Conservation (phyloP, 2,888 invertebrate genomes). For the Eilema caniola region DNA sequence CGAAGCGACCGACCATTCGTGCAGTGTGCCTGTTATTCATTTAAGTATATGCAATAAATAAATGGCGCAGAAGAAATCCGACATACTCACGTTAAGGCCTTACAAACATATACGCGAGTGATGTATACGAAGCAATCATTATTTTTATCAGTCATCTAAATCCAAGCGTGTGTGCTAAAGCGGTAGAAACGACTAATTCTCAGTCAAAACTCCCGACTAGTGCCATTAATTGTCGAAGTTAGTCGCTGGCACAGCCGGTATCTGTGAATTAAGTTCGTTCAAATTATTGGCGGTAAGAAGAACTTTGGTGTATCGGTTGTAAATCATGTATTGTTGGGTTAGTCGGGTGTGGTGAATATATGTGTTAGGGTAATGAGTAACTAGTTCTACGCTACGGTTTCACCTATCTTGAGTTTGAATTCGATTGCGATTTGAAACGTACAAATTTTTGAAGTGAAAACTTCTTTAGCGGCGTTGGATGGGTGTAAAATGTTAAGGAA, state of each 20-base stretch:
- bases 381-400: neutral
- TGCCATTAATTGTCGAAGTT: constrained; percentile 77
- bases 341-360: constrained; percentile 17
- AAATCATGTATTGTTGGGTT: constrained; percentile 42
- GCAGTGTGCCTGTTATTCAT: no score
- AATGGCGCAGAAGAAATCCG: no score
- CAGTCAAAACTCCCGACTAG: constrained; percentile 64
- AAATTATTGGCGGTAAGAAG: constrained; percentile 56
- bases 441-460: no score
- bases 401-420: neutral
- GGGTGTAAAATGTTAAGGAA: no score
- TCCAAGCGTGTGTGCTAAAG: constrained; percentile 34
- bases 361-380: constrained; percentile 6
- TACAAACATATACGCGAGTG: neutral
- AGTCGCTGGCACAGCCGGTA: constrained; percentile 56
- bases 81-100: no score
- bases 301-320: constrained; percentile 44
- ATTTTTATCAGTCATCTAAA: constrained; percentile 13
- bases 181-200: constrained; percentile 66
- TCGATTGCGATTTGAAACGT: neutral
- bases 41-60: no score
- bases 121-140: neutral
- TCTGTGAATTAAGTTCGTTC: constrained; percentile 61
- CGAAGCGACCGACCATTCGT: no score
- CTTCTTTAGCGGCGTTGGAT: no score